Percentiles rank a stretch among this genome's conserved stretches.
Evolutionary conservation across 2,888 invertebrate species (phyloP).

Genomic region (Eulithis prunata): DNA sequence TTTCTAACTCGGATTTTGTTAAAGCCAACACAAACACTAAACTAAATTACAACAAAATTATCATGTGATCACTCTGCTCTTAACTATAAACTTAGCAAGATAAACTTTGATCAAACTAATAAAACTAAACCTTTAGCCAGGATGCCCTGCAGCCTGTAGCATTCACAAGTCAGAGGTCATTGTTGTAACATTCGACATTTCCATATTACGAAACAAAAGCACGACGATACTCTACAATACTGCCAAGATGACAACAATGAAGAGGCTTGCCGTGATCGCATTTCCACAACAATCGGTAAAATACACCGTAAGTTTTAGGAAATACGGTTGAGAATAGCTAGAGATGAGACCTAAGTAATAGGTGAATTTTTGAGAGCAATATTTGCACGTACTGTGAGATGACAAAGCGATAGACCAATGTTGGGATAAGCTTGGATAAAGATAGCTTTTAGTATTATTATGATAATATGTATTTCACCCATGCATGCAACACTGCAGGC

Average conservation of each 20-base stretch:
- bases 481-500: no score
- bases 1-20: no score
- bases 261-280: slow-evolving; percentile 28
- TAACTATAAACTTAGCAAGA: slow-evolving; percentile 2
- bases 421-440: slow-evolving; percentile 10
- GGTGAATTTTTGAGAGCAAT: slow-evolving; percentile 22
- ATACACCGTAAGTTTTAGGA: not conserved
- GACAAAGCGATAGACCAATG: slow-evolving; percentile 9
- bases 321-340: slow-evolving; percentile 3
- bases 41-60: no score
- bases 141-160: slow-evolving; percentile 21
- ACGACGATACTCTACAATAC: slow-evolving; percentile 28
- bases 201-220: slow-evolving; percentile 34
- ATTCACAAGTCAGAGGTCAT: slow-evolving; percentile 34
- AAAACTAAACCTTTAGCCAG: slow-evolving; percentile 25
- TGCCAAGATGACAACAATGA: slow-evolving; percentile 30
- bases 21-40: no score
- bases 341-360: slow-evolving; percentile 7
- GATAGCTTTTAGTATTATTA: slow-evolving; percentile 3
- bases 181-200: slow-evolving; percentile 34
- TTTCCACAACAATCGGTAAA: slow-evolving; percentile 1
- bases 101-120: slow-evolving; percentile 15
- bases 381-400: slow-evolving; percentile 19
- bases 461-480: no score
- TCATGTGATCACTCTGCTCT: no score